Evolutionary conservation across 2,113 vertebrate genomes (phyloP).

Genomic region (Regulus satrapa): DNA sequence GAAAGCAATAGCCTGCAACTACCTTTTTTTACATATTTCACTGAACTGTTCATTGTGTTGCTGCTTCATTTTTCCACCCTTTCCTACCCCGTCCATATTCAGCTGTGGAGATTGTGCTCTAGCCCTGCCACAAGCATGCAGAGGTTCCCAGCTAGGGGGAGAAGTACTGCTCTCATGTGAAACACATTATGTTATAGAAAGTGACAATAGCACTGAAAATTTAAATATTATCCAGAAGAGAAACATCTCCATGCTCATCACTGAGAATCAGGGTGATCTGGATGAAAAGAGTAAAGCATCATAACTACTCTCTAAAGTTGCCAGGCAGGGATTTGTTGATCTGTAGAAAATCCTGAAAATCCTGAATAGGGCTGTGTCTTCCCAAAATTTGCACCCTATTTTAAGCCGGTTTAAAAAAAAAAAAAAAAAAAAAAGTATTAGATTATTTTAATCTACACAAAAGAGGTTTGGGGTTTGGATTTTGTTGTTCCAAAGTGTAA

Average conservation of each 20-base stretch:
- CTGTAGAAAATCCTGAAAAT: neutral
- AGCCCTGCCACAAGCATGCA: fast-evolving
- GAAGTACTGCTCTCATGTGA: neutral
- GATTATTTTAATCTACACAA: neutral
- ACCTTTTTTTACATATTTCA: neutral
- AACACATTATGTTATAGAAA: neutral
- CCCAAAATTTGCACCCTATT: neutral
- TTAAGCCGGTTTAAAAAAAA: neutral
- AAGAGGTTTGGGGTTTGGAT: neutral
- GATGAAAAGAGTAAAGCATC: neutral
- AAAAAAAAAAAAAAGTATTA: neutral
- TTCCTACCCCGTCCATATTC: neutral
- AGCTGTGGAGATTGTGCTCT: neutral
- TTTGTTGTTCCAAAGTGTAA: neutral
- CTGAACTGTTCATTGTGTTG: neutral
- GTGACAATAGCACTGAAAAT: neutral
- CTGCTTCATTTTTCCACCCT: neutral
- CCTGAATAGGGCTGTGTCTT: neutral
- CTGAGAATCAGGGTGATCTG: neutral
- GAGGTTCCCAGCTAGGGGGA: neutral
- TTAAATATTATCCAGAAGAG: neutral
- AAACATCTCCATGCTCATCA: neutral
- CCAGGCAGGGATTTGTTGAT: neutral
- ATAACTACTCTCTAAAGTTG: neutral
- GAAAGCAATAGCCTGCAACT: neutral